phyloP scores from a whole-genome alignment of 2,113 vertebrate genomes.

The Sporophila hypoxantha region DNA sequence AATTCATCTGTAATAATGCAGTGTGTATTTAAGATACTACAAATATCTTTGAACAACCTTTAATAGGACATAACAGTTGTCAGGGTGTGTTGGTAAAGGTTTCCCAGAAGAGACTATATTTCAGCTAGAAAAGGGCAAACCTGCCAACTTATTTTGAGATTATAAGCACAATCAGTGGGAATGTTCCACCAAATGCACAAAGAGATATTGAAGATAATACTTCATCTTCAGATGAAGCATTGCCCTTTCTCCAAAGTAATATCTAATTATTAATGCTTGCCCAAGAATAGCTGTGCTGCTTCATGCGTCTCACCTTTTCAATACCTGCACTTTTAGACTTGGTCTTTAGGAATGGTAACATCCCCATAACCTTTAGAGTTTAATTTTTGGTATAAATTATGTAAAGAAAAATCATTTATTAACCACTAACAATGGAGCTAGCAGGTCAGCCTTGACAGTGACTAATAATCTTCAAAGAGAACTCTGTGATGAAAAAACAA shows the following conservation, averaged over 20 bases:
- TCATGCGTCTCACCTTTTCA: conserved; percentile 17
- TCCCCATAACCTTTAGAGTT: conserved; percentile 40
- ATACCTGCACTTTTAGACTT: conserved; percentile 4
- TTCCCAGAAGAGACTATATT: conserved; percentile 60
- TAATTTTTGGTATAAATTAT: conserved; percentile 31
- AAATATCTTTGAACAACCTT: conserved; percentile 67
- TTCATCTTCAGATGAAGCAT: conserved; percentile 63
- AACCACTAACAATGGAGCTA: neutral
- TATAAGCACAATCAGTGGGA: conserved; percentile 51
- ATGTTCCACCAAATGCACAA: conserved; percentile 48
- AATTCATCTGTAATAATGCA: conserved; percentile 47
- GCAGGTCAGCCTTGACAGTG: neutral
- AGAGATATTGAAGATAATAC: conserved; percentile 53
- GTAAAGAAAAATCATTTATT: conserved; percentile 5
- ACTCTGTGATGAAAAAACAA: neutral
- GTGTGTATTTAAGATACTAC: conserved; percentile 38
- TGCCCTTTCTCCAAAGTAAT: conserved; percentile 66
- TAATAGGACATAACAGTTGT: conserved; percentile 61
- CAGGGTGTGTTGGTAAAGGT: conserved; percentile 43
- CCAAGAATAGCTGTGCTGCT: conserved; percentile 44
- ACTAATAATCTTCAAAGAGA: neutral
- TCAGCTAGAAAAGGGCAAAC: conserved; percentile 70
- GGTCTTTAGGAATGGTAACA: conserved; percentile 3
- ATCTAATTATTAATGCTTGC: conserved; percentile 65
- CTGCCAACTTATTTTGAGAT: conserved; percentile 62